phyloP scores from a whole-genome alignment of 1,140 invertebrate species.

The Carcinoscorpius rotundicauda region DNA sequence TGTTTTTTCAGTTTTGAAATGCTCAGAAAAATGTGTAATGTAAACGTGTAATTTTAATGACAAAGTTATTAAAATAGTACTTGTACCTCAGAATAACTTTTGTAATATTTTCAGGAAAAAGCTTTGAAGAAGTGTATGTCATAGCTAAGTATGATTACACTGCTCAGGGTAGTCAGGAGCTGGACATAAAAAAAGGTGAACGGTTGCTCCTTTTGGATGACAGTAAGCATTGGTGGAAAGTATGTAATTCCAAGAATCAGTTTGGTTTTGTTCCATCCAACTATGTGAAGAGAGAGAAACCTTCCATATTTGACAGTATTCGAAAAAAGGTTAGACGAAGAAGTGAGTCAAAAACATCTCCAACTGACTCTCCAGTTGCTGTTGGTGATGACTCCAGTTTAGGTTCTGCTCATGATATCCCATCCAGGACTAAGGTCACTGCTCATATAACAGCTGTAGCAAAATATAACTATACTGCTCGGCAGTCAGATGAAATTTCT shows the following conservation, averaged over 20 bases:
- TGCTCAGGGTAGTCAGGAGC: conserved; percentile 90
- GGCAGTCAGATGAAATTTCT: conserved; percentile 90
- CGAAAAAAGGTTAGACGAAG: conserved; percentile 89
- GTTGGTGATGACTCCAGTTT: too few relatives aligned
- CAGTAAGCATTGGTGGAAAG: conserved; percentile 96
- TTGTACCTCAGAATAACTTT: neutral
- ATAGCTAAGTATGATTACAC: conserved; percentile 98
- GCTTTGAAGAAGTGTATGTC: conserved; percentile 80
- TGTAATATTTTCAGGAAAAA: conserved; percentile 18
- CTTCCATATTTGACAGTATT: conserved; percentile 86
- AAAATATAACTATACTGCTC: conserved; percentile 95
- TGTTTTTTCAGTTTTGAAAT: too few relatives aligned
- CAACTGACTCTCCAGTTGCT: too few relatives aligned
- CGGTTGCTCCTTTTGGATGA: conserved; percentile 90
- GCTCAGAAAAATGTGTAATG: too few relatives aligned
- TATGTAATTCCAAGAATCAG: conserved; percentile 81
- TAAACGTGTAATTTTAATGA: too few relatives aligned
- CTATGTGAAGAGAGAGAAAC: conserved; percentile 96
- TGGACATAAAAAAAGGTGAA: conserved; percentile 95
- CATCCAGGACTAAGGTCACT: too few relatives aligned
- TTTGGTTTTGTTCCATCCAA: conserved; percentile 98
- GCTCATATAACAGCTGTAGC: conserved; percentile 53
- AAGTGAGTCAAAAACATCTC: conserved; percentile 59
- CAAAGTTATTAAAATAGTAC: too few relatives aligned
- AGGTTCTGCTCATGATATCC: too few relatives aligned